Evolutionary conservation across 1,140 invertebrate species (phyloP), one percentile per base, ranked within the genome.

Genomic region (Platyura marginata): DNA sequence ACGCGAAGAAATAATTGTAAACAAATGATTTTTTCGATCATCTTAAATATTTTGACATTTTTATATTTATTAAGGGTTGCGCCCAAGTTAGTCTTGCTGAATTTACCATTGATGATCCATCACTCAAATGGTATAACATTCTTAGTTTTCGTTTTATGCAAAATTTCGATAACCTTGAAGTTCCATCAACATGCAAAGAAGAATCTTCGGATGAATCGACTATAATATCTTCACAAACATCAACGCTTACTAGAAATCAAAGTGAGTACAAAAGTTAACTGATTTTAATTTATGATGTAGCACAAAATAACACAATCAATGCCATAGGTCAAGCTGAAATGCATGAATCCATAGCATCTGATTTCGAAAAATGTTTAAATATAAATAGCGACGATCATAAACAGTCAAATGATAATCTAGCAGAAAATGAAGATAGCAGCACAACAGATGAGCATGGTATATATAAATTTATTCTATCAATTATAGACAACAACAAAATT

Each of bases 161-260:
- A 56, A 58, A 62, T 53, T 47, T 62, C 47, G 72, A 74, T 29
- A 67, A 65, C 11, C 64, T 71, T 36, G 60, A 61, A 35, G 44
- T 56, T 49, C 50, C 52, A 51, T 48, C 21, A 47, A 19, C 33
- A 46, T 52, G 59, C 15, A 70, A 81, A 55, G 90, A 94, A 57
- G 91, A 95, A 61, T 94, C 90, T 50, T 93, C 88, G 45, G 92
- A 96, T 62, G 92, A 95, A 56, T 92, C 87, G 10, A 96, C 91
- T 0, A 88, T 95, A 44, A 94, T 94, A 44, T 94, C 90, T 15
- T 91, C 87, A 16, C 89, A 94, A 63, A 94, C 91, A 0, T 94
- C 90, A 1, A 96, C 92, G 1, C 67, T 95, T 3, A 96, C 92
- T 8, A 74, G 92, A 52, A 94, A 91, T 65, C 85, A 92, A 70